phyloP scores from a whole-genome alignment of 2,797 vertebrate genomes.

The Onychomys leucogaster region DNA sequence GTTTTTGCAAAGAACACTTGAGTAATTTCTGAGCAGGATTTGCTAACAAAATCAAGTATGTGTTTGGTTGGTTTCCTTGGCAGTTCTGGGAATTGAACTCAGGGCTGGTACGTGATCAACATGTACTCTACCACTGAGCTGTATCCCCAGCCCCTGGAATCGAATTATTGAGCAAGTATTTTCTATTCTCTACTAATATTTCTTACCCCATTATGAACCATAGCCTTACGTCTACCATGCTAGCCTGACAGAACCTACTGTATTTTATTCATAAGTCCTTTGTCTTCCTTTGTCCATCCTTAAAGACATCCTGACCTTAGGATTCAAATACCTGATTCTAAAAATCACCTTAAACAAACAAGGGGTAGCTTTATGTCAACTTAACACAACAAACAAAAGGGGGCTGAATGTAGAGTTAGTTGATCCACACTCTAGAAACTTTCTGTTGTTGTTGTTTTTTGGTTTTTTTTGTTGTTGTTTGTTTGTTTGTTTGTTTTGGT shows the following conservation, averaged over 20 bases:
- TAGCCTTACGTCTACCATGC: slow-evolving; percentile 26
- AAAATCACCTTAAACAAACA: slow-evolving; percentile 55
- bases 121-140: background rate
- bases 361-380: background rate
- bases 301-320: slow-evolving; percentile 32
- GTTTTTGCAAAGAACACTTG: slow-evolving; percentile 64
- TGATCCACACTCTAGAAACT: background rate
- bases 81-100: background rate
- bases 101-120: background rate
- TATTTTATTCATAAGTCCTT: slow-evolving; percentile 55
- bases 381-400: background rate
- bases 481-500: no score
- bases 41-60: slow-evolving; percentile 30
- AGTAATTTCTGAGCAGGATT: slow-evolving; percentile 61
- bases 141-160: background rate
- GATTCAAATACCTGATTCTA: slow-evolving; percentile 45
- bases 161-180: slow-evolving; percentile 1
- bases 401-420: slow-evolving; percentile 11
- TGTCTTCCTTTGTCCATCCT: slow-evolving; percentile 37
- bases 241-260: slow-evolving; percentile 19
- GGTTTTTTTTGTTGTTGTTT: no score
- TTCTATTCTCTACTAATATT: slow-evolving; percentile 41
- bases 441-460: background rate
- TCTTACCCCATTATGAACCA: background rate
- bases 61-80: background rate